Base-by-base conservation (phyloP, 2,113 vertebrate genomes). In the Crypturellus undulatus region DNA sequence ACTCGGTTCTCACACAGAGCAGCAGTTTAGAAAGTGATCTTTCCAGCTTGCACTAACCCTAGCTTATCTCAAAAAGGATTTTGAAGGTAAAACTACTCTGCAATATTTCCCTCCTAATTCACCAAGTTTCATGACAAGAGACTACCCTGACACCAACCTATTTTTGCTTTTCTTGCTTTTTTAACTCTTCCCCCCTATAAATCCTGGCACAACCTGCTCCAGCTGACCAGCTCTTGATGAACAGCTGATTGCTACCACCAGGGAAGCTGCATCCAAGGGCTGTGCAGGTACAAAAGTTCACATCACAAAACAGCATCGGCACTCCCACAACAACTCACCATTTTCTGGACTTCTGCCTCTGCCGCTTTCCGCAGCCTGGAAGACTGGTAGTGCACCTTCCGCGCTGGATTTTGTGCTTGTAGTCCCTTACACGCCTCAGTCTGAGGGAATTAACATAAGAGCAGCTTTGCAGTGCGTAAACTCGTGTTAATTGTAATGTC, bases 281-380 rank as follows among this genome's bases (percentile, higher is more conserved):
- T 17, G 45, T 77, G 16, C 79, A 93, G 72, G 89, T 94, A 92
- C 92, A 93, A 83, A 95, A 96, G 90, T 92, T 92, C 90, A 90
- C 76, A 90, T 92, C 68, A 78, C 45, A 93, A 84, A 88, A 78
- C 64, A 80, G 54, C 36, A 1, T 81, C 54, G 42, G 49, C 24
- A 15, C 86, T 86, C 1, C 9, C 43, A 79, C 32, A 80, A 86
- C 52, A 84, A 51, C n/a, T 52, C n/a, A 67, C 22, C 51, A 43
- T 93, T 89, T 93, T 38, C 68, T 58, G 76, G 32, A 68, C 34
- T 81, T 93, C 56, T 75, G 68, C 68, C 68, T 82, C 84, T 83
- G 76, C n/a, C 40, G 71, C 62, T 36, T 59, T 82, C 59, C 36
- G 16, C 36, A 72, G 56, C 38, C 52, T 28, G 51, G 34, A 68